Evolutionary conservation across 2,797 vertebrate species (phyloP).

Genomic region (Clangula hyemalis): DNA sequence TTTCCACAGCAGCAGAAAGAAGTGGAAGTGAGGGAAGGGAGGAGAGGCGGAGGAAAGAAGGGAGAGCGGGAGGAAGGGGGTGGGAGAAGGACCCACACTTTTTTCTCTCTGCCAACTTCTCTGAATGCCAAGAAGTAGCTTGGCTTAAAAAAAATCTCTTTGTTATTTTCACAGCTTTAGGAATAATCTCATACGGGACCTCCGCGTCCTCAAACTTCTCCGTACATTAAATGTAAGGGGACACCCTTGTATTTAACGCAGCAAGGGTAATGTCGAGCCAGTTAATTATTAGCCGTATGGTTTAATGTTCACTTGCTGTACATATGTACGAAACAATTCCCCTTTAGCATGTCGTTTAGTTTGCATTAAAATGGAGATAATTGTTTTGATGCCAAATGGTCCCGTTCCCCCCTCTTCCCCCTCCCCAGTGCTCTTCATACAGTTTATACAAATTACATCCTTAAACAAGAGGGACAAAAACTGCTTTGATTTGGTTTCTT

Average conservation of each 20-base stretch:
- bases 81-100: neutral
- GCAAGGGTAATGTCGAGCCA: slow-evolving; percentile 1
- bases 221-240: neutral
- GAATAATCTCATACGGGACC: slow-evolving; percentile 3
- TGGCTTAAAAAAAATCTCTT: neutral
- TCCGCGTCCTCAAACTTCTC: neutral
- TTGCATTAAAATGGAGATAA: slow-evolving; percentile 68
- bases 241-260: slow-evolving; percentile 1
- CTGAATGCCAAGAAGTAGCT: slow-evolving; percentile 59
- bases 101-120: slow-evolving; percentile 64
- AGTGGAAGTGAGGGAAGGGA: slow-evolving; percentile 47
- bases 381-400: slow-evolving; percentile 66
- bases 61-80: neutral
- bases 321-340: slow-evolving; percentile 71
- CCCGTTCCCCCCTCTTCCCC: neutral
- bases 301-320: slow-evolving; percentile 68
- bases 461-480: slow-evolving; percentile 31
- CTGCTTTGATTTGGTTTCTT: slow-evolving; percentile 29
- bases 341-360: slow-evolving; percentile 66
- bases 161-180: slow-evolving; percentile 38
- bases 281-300: slow-evolving; percentile 62
- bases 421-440: neutral
- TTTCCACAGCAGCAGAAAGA: slow-evolving; percentile 41
- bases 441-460: slow-evolving; percentile 40
- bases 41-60: neutral